Percentiles rank a stretch among this genome's conserved stretches.
Conservation (phyloP, 2,888 invertebrate species). For the Metopia argyrocephala region DNA sequence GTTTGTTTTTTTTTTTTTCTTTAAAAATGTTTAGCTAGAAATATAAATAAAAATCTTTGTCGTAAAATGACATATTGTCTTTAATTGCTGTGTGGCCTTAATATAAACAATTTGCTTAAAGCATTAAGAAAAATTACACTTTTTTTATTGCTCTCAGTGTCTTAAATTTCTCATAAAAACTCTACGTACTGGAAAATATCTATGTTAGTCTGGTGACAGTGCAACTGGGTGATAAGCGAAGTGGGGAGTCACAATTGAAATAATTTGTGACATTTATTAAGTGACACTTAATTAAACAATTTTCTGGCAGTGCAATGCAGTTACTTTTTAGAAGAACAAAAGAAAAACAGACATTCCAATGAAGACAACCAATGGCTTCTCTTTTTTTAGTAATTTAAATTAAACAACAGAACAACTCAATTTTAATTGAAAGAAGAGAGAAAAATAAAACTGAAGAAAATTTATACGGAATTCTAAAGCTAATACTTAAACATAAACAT, state of each 20-base stretch:
- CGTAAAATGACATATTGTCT: neutral
- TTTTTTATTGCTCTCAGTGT: neutral
- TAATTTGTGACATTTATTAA: constrained; percentile 45
- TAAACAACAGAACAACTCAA: constrained; percentile 11
- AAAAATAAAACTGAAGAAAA: neutral
- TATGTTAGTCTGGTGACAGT: too few relatives aligned
- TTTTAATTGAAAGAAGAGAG: constrained; percentile 17
- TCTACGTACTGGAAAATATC: too few relatives aligned
- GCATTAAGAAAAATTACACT: neutral
- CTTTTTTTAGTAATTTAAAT: neutral
- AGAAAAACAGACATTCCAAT: neutral
- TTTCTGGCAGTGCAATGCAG: constrained; percentile 6
- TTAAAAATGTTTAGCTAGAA: neutral
- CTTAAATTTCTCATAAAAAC: neutral
- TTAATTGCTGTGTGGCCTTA: neutral
- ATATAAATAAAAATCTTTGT: neutral
- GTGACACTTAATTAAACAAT: constrained; percentile 56
- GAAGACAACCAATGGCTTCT: constrained; percentile 22
- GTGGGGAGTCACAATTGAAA: neutral
- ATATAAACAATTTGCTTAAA: neutral
- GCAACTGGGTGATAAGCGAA: neutral
- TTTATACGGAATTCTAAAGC: neutral
- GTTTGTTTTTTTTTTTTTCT: neutral
- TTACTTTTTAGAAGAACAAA: neutral
- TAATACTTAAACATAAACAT: constrained; percentile 33